These are phyloP conservation scores for Eristalinus aeneus DNA, from an alignment of 2,888 invertebrate species.

Conservation along the genomic window DNA sequence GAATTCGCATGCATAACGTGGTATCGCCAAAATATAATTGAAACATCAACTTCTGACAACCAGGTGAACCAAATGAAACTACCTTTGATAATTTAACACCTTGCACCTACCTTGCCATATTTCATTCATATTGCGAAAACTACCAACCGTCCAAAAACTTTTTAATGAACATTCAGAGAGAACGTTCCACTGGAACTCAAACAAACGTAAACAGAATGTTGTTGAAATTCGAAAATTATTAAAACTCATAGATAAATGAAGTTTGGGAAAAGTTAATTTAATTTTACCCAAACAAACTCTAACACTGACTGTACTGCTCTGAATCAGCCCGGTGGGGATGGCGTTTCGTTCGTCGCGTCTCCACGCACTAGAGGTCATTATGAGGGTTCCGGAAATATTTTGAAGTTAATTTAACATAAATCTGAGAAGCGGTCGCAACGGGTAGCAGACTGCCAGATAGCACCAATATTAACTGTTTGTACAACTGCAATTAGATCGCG, in stretches of 20 bases:
- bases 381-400: neutral
- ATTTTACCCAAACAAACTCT: neutral
- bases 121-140: neutral
- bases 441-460: neutral
- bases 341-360: neutral
- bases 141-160: neutral
- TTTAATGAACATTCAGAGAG: neutral
- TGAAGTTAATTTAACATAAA: neutral
- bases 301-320: neutral
- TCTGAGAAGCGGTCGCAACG: neutral
- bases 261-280: neutral
- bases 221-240: neutral
- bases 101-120: no score
- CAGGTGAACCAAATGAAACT: no score
- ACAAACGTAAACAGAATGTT: neutral
- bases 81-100: no score
- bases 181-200: neutral
- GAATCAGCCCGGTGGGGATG: neutral
- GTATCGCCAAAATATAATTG: no score
- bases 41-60: no score
- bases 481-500: conserved; percentile 9
- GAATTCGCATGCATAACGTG: no score
- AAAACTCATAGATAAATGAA: neutral
- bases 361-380: neutral
- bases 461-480: neutral